phyloP scores from a whole-genome alignment of 1,140 invertebrate species.

The Bombus cullumanus region DNA sequence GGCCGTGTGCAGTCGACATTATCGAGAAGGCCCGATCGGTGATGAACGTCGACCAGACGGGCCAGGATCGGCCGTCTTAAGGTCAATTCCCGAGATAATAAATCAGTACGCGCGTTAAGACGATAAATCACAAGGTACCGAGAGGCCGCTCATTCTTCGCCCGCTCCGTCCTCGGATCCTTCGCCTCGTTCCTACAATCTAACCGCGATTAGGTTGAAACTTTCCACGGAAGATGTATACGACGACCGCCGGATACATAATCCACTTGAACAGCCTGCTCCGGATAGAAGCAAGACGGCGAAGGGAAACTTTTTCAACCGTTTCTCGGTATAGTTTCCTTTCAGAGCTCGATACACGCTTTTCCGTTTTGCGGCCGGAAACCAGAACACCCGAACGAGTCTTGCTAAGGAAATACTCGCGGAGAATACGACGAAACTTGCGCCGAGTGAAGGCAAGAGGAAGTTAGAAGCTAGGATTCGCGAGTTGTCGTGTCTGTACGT shows the following conservation, averaged over 20 bases:
- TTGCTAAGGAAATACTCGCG: not conserved
- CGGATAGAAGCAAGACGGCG: not conserved
- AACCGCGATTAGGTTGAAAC: constrained; percentile 53
- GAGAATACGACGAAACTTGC: not conserved
- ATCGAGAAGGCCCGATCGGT: constrained; percentile 59
- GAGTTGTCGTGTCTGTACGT: too few relatives aligned
- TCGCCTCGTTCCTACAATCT: constrained; percentile 40
- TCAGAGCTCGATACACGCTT: constrained; percentile 32
- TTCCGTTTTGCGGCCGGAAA: constrained; percentile 35
- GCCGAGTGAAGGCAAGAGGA: too few relatives aligned
- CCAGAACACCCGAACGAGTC: not conserved
- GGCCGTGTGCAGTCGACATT: constrained; percentile 54
- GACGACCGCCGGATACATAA: constrained; percentile 15
- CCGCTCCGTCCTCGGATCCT: constrained; percentile 1
- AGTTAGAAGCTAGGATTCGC: too few relatives aligned
- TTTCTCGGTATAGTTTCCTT: constrained; percentile 29
- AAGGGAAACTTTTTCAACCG: constrained; percentile 31
- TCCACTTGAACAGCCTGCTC: not conserved
- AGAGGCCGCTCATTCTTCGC: too few relatives aligned
- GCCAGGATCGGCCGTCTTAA: constrained; percentile 45
- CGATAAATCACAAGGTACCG: constrained; percentile 61
- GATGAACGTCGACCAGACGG: constrained; percentile 7
- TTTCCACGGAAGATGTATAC: constrained; percentile 28
- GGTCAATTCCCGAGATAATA: constrained; percentile 63
- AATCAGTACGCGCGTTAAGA: constrained; percentile 62